These are phyloP conservation scores for Leptoclinus maculatus DNA, from an alignment of 2,797 vertebrate genomes.

Conservation along the genomic window DNA sequence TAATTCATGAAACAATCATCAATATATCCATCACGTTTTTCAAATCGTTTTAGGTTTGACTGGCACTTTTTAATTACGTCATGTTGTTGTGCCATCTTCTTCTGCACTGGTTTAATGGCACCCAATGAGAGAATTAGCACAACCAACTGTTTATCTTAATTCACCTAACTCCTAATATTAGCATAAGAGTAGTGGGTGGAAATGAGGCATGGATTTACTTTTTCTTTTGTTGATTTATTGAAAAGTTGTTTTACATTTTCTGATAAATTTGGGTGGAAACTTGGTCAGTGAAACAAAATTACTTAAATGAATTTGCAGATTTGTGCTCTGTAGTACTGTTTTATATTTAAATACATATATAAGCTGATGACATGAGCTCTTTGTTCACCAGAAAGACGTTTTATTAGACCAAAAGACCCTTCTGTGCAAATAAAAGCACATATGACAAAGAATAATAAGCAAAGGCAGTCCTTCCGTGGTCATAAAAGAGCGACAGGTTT, in stretches of 20 bases:
- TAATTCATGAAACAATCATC: background rate
- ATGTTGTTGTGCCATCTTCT: background rate
- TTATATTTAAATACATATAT: constrained; percentile 25
- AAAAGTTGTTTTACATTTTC: background rate
- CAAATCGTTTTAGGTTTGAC: background rate
- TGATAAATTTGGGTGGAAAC: background rate
- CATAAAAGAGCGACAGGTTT: background rate
- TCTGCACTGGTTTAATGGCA: background rate
- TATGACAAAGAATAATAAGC: constrained; percentile 19
- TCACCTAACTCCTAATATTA: background rate
- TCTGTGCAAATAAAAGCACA: constrained; percentile 13
- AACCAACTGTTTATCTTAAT: background rate
- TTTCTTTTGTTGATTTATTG: background rate
- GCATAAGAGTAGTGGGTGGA: background rate
- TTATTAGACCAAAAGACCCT: constrained; percentile 6
- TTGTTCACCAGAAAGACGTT: constrained; percentile 24
- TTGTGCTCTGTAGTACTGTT: constrained; percentile 12
- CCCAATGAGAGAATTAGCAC: background rate
- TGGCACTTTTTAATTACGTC: background rate
- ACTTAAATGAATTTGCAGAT: constrained; percentile 43
- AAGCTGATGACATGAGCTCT: background rate
- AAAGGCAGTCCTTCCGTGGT: background rate
- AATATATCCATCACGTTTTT: background rate
- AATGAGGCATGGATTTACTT: background rate
- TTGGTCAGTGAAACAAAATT: constrained; percentile 9